A percentile compares a stretch with the other conserved stretches of the same genome.
phyloP scores from a whole-genome alignment of 1,140 invertebrate species.

The Ceratitis capitata region DNA sequence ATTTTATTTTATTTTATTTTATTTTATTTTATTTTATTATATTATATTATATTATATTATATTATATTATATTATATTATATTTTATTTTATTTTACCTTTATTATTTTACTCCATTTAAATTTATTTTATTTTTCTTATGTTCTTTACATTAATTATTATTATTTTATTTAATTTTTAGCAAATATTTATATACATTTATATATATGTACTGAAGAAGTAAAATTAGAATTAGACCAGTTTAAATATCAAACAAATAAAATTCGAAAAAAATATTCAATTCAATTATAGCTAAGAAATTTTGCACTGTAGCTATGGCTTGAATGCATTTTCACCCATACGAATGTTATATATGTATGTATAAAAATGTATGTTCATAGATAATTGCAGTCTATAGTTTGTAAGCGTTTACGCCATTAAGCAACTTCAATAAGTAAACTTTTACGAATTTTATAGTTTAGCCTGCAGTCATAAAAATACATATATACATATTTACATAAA shows the following conservation, averaged over 20 bases:
- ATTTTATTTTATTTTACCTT: background rate
- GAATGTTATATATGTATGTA: background rate
- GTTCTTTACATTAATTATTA: background rate
- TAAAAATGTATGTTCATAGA: background rate
- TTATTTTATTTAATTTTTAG: background rate
- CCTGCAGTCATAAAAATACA: constrained; percentile 8
- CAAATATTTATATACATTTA: too few relatives aligned
- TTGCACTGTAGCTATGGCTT: too few relatives aligned
- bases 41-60: too few relatives aligned
- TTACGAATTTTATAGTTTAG: background rate
- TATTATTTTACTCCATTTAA: background rate
- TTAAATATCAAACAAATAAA: background rate
- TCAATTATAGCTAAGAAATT: background rate
- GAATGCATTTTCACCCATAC: too few relatives aligned
- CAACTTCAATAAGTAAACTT: constrained; percentile 12
- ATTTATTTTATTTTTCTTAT: background rate
- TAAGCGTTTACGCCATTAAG: background rate
- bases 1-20: background rate
- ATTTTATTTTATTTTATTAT: background rate
- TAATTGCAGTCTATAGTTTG: background rate
- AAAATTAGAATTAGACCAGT: background rate
- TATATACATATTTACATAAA: background rate
- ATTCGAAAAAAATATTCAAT: background rate
- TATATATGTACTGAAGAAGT: background rate
- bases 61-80: too few relatives aligned